These are phyloP conservation scores for Tamandua tetradactyla DNA, from an alignment of 2,797 vertebrate genomes.

Conservation along the genomic window DNA sequence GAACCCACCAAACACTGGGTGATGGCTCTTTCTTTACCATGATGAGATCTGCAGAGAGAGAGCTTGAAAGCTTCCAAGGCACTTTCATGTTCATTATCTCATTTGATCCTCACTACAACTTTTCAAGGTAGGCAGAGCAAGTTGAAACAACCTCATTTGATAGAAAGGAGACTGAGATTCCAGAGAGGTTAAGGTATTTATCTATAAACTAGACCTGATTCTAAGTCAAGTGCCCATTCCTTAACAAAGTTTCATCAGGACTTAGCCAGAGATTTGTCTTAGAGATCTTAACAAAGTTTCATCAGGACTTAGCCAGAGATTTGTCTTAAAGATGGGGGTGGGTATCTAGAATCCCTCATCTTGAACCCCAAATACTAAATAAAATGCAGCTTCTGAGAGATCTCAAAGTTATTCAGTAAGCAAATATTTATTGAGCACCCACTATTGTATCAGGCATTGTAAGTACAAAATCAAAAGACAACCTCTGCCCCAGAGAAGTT, in stretches of 20 bases:
- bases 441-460: not conserved
- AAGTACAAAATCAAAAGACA: not conserved
- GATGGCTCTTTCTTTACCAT: not conserved
- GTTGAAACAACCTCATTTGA: not conserved
- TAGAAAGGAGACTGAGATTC: not conserved
- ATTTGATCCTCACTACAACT: not conserved
- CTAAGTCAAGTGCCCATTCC: not conserved
- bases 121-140: not conserved
- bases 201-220: not conserved
- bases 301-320: not conserved
- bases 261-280: not conserved
- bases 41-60: not conserved
- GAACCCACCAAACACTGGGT: not conserved
- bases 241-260: not conserved
- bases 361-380: not conserved
- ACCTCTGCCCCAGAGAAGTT: not conserved
- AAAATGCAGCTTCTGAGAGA: not conserved
- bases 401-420: not conserved
- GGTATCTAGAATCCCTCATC: not conserved
- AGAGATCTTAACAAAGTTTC: not conserved
- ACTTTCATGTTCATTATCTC: not conserved
- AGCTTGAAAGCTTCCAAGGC: not conserved
- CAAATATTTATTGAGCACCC: not conserved
- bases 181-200: not conserved
- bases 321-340: no score